Evolutionary conservation across 2,113 vertebrate species (phyloP).

Genomic region (Chauna torquata): DNA sequence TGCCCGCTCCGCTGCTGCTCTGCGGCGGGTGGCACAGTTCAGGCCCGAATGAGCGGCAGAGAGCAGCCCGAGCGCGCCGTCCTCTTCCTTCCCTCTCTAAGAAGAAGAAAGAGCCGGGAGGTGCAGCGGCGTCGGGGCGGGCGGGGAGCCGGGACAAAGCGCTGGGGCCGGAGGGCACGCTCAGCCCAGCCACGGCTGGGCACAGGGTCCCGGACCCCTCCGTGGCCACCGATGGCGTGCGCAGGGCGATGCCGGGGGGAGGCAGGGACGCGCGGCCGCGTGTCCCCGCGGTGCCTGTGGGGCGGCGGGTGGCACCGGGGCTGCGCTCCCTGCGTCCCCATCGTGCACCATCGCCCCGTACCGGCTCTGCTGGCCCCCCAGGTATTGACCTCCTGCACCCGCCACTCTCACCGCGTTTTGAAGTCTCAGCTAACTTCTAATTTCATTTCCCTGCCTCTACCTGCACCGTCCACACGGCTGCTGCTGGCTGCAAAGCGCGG

Average conservation of each 20-base stretch:
- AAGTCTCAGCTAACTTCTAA: too few species aligned
- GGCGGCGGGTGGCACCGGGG: too few species aligned
- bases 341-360: too few species aligned
- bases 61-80: background rate
- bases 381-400: background rate
- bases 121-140: background rate
- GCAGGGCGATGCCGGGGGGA: fast-evolving
- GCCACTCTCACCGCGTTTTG: too few species aligned
- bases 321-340: too few species aligned
- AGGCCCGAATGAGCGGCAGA: background rate
- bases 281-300: fast-evolving
- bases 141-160: background rate
- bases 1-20: background rate
- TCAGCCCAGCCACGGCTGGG: too few species aligned
- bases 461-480: too few species aligned
- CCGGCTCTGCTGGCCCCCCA: too few species aligned
- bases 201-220: too few species aligned
- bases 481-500: too few species aligned
- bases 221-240: background rate
- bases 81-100: background rate
- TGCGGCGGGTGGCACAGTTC: conserved; percentile 4
- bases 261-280: fast-evolving
- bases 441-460: too few species aligned
- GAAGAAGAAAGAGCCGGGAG: background rate
- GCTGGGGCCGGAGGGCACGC: background rate